These are phyloP conservation scores for Agrotis ipsilon DNA, from an alignment of 2,888 invertebrate species.

Conservation along the genomic window DNA sequence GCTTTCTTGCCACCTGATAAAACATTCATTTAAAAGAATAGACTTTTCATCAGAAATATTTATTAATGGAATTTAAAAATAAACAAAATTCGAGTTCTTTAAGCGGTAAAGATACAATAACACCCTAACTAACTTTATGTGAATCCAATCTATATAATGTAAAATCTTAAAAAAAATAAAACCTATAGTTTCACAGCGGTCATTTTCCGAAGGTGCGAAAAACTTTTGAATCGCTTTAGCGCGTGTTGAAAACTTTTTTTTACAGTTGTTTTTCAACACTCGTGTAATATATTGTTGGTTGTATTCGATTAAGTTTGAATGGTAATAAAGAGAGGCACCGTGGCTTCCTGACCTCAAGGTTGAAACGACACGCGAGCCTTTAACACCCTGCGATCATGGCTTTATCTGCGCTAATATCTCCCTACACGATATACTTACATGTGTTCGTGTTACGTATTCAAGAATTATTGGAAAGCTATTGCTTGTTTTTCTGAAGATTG, in stretches of 20 bases:
- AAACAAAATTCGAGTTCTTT: too few species aligned
- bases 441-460: conserved; percentile 43
- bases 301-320: conserved; percentile 85
- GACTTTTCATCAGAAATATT: not conserved
- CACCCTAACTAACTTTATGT: not conserved
- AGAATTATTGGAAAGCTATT: conserved; percentile 46
- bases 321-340: conserved; percentile 78
- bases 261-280: conserved; percentile 68
- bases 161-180: not conserved
- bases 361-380: conserved; percentile 80
- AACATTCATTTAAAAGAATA: not conserved
- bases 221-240: conserved; percentile 51
- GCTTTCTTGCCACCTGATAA: too few species aligned
- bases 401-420: conserved; percentile 82
- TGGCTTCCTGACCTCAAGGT: conserved; percentile 75
- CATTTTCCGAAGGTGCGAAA: conserved; percentile 17
- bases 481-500: conserved; percentile 28
- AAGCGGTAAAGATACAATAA: too few species aligned
- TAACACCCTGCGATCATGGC: conserved; percentile 72
- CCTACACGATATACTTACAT: conserved; percentile 53
- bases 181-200: conserved; percentile 3
- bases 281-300: conserved; percentile 73
- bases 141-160: not conserved
- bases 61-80: not conserved
- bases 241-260: conserved; percentile 66